Conservation (phyloP, 2,113 vertebrate genomes). For the Cyprinodon brontotheroides region DNA sequence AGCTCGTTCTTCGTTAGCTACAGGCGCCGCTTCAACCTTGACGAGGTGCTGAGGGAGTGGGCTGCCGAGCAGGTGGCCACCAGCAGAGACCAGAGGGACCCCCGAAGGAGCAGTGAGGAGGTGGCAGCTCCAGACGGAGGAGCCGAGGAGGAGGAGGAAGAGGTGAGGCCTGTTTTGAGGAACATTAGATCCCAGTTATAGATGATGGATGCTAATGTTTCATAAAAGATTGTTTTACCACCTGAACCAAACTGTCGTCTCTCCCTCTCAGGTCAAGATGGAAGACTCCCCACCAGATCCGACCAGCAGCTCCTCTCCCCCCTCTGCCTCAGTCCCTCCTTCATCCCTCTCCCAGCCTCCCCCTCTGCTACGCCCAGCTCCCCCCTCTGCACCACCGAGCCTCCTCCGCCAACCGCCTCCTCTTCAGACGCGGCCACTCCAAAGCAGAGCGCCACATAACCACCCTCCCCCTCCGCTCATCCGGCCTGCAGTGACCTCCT, state of each 20-base stretch:
- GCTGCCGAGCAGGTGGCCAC: constrained; percentile 85
- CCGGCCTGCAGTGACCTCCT: constrained; percentile 78
- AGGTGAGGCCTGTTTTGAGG: constrained; percentile 68
- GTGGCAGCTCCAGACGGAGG: constrained; percentile 63
- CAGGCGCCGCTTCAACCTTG: constrained; percentile 89
- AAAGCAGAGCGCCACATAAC: constrained; percentile 82
- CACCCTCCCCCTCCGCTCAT: constrained; percentile 89
- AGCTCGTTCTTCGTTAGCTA: constrained; percentile 92
- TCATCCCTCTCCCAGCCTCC: constrained; percentile 87
- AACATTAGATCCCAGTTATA: too few relatives aligned
- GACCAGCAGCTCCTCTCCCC: constrained; percentile 51
- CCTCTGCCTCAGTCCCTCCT: constrained; percentile 65
- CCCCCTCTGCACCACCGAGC: constrained; percentile 84
- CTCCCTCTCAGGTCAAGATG: constrained; percentile 76
- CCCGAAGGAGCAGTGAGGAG: constrained; percentile 63
- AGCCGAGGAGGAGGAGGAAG: constrained; percentile 77
- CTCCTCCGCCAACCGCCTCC: constrained; percentile 89
- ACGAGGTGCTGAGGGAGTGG: constrained; percentile 92
- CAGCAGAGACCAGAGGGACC: constrained; percentile 67
- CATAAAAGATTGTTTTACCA: background rate
- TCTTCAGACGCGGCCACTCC: constrained; percentile 87
- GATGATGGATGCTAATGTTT: background rate
- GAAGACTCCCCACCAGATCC: constrained; percentile 74
- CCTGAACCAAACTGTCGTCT: background rate
- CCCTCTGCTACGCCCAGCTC: constrained; percentile 84